Evolutionary conservation across 2,888 invertebrate species (phyloP), one percentile per base, ranked within the genome.

Genomic region (Tricholauxania praeusta): DNA sequence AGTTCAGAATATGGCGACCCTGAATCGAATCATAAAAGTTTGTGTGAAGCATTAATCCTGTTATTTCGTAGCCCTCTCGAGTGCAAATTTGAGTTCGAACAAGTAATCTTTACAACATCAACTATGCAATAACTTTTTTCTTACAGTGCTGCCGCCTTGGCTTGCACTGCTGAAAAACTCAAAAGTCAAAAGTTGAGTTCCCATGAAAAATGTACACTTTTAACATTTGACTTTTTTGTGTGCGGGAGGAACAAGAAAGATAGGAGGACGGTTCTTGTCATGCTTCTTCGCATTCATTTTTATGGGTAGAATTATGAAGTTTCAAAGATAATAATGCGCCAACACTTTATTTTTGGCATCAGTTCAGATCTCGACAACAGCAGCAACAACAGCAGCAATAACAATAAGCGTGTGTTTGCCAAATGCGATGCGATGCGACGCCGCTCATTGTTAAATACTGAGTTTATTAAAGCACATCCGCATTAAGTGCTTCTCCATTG

Each of bases 271-370:
- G 4, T 28, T 28, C 28, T 2, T 28, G 28, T 28, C 28, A 39
- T 39, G 39, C 39, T 39, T 39, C 39, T 39, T 39, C 39, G 10
- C 39, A 39, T 70, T 53, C 22, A 49, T 69, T 70, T 70, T 53
- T 63, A 63, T 47, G 53, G 70, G 14, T 59, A 73, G 76, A 84
- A 81, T 83, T 85, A 86, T 85, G 82, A 85, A 85, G 82, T 84
- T 83, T 80, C 80, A 82, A 81, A 80, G 83, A 86, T 85, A 84
- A 85, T 86, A 85, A 86, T 86, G 82, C 80, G 80, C 82, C 83
- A 85, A 85, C 86, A 86, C 86, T 86, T 85, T 81, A 80, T 81
- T 80, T 79, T 84, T 83, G 85, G 85, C 85, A 82, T 81, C 80
- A 78, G 82, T 79, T 82, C 83, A 84, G 82, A 80, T 76, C 76